These are phyloP conservation scores for Formicarius rufipectus DNA, from an alignment of 2,113 vertebrate genomes.

Conservation along the genomic window DNA sequence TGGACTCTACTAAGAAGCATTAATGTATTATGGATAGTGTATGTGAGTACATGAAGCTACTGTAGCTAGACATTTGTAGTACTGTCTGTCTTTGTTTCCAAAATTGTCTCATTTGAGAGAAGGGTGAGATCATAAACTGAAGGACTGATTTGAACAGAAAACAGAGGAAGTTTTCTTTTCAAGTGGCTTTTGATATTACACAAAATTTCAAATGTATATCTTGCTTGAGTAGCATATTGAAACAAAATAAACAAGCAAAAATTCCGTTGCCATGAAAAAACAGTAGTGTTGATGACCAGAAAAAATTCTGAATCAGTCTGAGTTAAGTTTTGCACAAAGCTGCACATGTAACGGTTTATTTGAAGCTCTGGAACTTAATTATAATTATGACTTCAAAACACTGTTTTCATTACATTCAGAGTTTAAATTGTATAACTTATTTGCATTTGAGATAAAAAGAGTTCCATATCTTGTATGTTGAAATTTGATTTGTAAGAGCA, in stretches of 20 bases:
- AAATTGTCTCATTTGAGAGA: background rate
- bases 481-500: slow-evolving; percentile 31
- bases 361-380: slow-evolving; percentile 7
- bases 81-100: background rate
- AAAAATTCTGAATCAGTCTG: background rate
- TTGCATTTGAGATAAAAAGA: slow-evolving; percentile 45
- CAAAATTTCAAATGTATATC: background rate
- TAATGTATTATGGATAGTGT: background rate
- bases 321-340: background rate
- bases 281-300: background rate
- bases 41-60: background rate
- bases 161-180: background rate
- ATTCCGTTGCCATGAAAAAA: background rate
- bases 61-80: background rate
- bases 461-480: background rate
- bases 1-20: background rate
- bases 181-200: background rate
- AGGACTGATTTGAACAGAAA: background rate
- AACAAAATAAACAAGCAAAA: background rate
- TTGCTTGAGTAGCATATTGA: background rate
- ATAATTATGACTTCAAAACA: slow-evolving; percentile 40
- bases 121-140: background rate
- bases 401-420: slow-evolving; percentile 21
- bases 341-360: background rate
- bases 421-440: slow-evolving; percentile 9